Percentiles rank a stretch among this genome's conserved stretches.
Conservation (phyloP, 1,140 invertebrate genomes). For the Euborellia annulipes region DNA sequence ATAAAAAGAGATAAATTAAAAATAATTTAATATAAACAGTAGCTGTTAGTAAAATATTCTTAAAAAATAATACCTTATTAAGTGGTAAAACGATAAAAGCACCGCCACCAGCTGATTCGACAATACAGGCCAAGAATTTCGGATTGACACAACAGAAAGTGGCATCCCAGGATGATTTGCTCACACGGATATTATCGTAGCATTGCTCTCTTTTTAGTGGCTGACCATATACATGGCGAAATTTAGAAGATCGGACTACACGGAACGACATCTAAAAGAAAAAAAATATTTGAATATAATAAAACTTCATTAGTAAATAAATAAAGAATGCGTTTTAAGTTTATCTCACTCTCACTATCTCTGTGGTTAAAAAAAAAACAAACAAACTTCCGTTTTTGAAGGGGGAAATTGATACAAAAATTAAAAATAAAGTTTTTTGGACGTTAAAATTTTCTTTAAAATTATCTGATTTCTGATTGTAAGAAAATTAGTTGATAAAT, state of each 20-base stretch:
- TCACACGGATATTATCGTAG: conserved; percentile 97
- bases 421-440: too few relatives aligned
- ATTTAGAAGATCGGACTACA: conserved; percentile 90
- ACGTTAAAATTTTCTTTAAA: too few relatives aligned
- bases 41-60: conserved; percentile 10
- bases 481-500: too few relatives aligned
- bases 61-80: conserved; percentile 60
- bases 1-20: too few relatives aligned
- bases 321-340: too few relatives aligned
- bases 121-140: conserved; percentile 97
- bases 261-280: conserved; percentile 71
- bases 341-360: too few relatives aligned
- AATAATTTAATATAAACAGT: background rate
- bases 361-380: too few relatives aligned
- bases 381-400: too few relatives aligned
- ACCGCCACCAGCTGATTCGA: conserved; percentile 95
- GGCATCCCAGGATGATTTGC: conserved; percentile 96
- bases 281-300: too few relatives aligned
- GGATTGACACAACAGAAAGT: conserved; percentile 98
- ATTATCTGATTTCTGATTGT: too few relatives aligned
- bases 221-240: conserved; percentile 97
- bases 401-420: too few relatives aligned
- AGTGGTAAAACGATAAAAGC: conserved; percentile 96
- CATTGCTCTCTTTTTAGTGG: conserved; percentile 93
- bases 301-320: too few relatives aligned